phyloP scores from a whole-genome alignment of 1,140 invertebrate genomes.

The Cecropterus lyciades region DNA sequence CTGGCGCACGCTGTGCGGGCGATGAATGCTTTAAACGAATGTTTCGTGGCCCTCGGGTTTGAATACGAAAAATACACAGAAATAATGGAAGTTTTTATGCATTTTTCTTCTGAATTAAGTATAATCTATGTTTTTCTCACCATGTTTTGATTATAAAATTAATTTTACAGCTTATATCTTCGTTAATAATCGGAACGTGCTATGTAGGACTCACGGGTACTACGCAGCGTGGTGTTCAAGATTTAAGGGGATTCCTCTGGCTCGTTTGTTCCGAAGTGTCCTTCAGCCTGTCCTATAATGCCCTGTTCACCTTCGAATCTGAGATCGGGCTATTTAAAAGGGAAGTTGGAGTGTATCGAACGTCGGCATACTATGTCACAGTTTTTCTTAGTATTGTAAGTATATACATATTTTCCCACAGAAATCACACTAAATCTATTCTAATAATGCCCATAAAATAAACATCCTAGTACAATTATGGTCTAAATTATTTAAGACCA shows the following conservation, averaged over 20 bases:
- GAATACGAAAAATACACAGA: too few relatives aligned
- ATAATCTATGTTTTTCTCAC: not conserved
- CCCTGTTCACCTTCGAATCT: conserved; percentile 63
- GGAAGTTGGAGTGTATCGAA: conserved; percentile 66
- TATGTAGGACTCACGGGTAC: conserved; percentile 65
- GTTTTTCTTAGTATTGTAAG: conserved; percentile 66
- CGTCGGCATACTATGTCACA: conserved; percentile 63
- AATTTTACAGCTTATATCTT: conserved; percentile 57
- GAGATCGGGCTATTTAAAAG: conserved; percentile 66
- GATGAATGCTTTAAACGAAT: too few relatives aligned
- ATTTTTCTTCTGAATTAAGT: not conserved
- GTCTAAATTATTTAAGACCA: too few relatives aligned
- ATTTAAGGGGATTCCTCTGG: conserved; percentile 70
- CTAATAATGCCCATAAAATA: too few relatives aligned
- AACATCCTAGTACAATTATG: too few relatives aligned
- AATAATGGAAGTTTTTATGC: too few relatives aligned
- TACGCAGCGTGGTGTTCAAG: conserved; percentile 68
- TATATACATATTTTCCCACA: conserved; percentile 17
- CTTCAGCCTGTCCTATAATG: conserved; percentile 63
- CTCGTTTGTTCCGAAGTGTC: conserved; percentile 69
- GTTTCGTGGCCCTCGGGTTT: too few relatives aligned
- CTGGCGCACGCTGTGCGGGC: too few relatives aligned
- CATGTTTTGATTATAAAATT: not conserved
- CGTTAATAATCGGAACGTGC: conserved; percentile 60
- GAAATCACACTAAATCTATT: too few relatives aligned